Percentiles rank a stretch among this genome's conserved stretches.
phyloP scores from a whole-genome alignment of 1,140 invertebrate species.

The Papilio polyxenes region DNA sequence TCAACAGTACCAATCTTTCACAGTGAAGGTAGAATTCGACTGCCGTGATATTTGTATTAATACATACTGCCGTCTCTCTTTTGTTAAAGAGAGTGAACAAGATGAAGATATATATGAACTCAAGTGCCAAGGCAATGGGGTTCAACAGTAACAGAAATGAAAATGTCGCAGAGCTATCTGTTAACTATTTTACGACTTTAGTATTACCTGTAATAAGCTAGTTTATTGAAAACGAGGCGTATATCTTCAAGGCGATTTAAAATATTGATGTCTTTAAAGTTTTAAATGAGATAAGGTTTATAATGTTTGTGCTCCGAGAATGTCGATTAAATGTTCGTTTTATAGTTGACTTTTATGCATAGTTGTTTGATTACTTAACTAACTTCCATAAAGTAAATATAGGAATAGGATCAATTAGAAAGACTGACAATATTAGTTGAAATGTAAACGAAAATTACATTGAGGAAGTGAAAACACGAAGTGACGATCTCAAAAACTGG shows the following conservation, averaged over 20 bases:
- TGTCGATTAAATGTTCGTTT: slow-evolving; percentile 1
- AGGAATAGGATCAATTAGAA: background rate
- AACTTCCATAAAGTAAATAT: background rate
- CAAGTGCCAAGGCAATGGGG: too few species aligned
- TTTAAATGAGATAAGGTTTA: slow-evolving; percentile 11
- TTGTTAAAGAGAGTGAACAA: background rate
- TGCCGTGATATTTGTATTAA: background rate
- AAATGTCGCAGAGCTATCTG: slow-evolving; percentile 1
- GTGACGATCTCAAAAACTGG: too few species aligned
- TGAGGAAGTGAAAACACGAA: too few species aligned
- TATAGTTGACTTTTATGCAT: background rate
- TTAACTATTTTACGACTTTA: background rate
- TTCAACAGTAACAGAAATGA: background rate
- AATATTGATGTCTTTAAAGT: slow-evolving; percentile 24
- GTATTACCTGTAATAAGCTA: slow-evolving; percentile 6
- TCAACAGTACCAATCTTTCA: background rate
- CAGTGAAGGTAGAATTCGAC: background rate
- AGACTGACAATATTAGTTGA: too few species aligned
- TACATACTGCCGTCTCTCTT: background rate
- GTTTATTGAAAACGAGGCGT: slow-evolving; percentile 21
- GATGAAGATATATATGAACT: background rate
- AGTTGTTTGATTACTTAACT: background rate
- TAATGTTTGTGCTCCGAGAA: background rate
- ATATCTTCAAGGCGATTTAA: slow-evolving; percentile 11
- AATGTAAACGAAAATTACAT: too few species aligned